Base-by-base conservation (phyloP, 2,113 vertebrate species). In the Erythrolamprus reginae region DNA sequence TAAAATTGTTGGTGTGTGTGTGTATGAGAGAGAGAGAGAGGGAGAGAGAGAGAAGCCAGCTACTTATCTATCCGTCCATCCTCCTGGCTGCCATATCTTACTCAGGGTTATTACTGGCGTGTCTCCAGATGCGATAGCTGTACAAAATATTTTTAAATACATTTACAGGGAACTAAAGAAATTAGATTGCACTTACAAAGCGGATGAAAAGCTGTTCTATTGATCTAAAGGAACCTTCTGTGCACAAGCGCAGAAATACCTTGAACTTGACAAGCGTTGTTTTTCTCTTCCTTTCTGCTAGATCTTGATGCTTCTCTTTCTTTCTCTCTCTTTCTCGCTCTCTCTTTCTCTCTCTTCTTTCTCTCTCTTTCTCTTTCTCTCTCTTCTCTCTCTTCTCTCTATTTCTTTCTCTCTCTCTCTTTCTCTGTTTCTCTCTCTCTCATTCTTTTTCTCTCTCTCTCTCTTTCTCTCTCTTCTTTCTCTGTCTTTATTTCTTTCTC, bases 131-230 rank as follows among this genome's bases (percentile, higher is more conserved):
- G 87, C 1, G 1, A 13, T 91, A 86, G 84, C 94, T 96, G 58
- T 84, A 45, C 86, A 1, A 38, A 89, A 51, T 92, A 92, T 90
- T 89, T 92, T 83, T 23, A 86, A 65, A 86, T 1, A 50, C 65
- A 84, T 94, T 94, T 91, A 94, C 92, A 96, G 95, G 95, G 90
- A 94, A 89, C 91, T 89, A 4, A 65, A 93, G 94, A 93, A 96
- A 95, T 96, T 94, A 95, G 93, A 93, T 45, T 93, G 33, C 28
- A 56, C 53, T 93, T 95, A 92, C 86, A 61, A 28, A 92, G 93
- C 90, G 53, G 93, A 92, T 93, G 86, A 93, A 94, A 95, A 93
- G 51, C 92, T 87, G 90, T 96, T 93, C 94, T 93, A 83, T 50
- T 89, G 89, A 91, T 92, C 70, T 91, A 93, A 92, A 91, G 90